phyloP scores from a whole-genome alignment of 2,113 vertebrate genomes.

The Ptyas mucosa region DNA sequence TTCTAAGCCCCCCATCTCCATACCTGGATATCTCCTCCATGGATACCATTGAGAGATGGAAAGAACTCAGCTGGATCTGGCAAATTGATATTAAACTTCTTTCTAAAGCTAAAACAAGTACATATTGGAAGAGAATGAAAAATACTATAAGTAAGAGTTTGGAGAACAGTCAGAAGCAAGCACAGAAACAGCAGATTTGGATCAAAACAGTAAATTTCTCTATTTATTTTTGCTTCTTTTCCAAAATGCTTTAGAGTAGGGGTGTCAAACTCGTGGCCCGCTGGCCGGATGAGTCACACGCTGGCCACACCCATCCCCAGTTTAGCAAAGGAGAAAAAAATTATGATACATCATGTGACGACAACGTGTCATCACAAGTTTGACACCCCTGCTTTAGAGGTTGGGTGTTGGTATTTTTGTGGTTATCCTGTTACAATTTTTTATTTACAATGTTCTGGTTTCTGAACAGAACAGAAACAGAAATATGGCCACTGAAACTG shows the following conservation, averaged over 20 bases:
- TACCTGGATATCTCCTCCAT: constrained; percentile 74
- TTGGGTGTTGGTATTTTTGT: background rate
- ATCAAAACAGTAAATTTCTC: background rate
- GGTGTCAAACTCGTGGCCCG: too few species aligned
- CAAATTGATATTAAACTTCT: constrained; percentile 62
- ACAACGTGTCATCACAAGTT: too few species aligned
- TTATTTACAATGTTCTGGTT: background rate
- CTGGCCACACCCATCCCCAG: too few species aligned
- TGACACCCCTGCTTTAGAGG: background rate
- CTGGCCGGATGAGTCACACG: too few species aligned
- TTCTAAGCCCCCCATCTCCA: background rate
- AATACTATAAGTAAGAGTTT: background rate
- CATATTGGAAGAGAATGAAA: background rate
- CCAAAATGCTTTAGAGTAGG: background rate
- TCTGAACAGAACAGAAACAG: too few species aligned
- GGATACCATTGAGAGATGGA: constrained; percentile 57
- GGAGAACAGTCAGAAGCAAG: background rate
- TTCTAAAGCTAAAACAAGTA: constrained; percentile 66
- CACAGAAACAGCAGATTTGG: background rate
- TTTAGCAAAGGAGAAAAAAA: too few species aligned
- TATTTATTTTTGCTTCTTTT: background rate
- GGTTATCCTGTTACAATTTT: background rate
- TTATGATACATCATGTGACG: too few species aligned
- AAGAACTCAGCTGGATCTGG: constrained; percentile 72
- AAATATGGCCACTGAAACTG: too few species aligned